Evolutionary conservation across 2,888 invertebrate species (phyloP), one percentile per base, ranked within the genome.

Genomic region (Gerosis bhagava): DNA sequence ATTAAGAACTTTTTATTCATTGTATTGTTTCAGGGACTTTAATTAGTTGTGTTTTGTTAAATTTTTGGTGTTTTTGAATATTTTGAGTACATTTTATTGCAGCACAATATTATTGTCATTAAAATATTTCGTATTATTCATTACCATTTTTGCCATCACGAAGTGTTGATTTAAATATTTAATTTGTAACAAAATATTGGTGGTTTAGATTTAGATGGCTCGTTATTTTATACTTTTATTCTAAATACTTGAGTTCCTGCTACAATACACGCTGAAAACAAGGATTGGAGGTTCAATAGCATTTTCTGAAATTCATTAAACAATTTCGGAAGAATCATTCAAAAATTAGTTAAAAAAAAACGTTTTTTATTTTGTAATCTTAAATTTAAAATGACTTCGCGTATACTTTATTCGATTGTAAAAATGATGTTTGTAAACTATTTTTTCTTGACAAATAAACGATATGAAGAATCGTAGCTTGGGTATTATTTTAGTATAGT

Each of bases 371-470:
- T 16, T 39, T 39, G 25, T 39, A 16, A 26, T 26, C 25, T 13
- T 29, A 29, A 12, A 10, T 19, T 8, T 17, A 31, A 24, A 12
- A 31, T 12, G 11, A 31, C 21, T 34, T 40, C 29, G 40, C 41
- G 29, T 13, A 16, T 41, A 16, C 31, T 31, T 41, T 28, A 41
- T 54, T 56, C 51, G 47, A 52, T 49, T 48, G n/a, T 71, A 63
- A 73, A 76, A 75, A 72, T 76, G 75, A 77, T 78, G 76, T 80
- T 73, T 73, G 76, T 57, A 50, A 59, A 50, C 45, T 50, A 41
- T 49, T 19, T 19, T 19, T 54, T 46, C 53, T 56, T 55, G 54
- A 55, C 55, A 54, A 59, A 59, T 59, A 59, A 55, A 59, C 54
- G 55, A 54, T 78, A 72, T 68, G 57, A 61, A 59, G 65, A 65